Conservation (phyloP, 1,140 invertebrate species). For the Zaprionus camerounensis region DNA sequence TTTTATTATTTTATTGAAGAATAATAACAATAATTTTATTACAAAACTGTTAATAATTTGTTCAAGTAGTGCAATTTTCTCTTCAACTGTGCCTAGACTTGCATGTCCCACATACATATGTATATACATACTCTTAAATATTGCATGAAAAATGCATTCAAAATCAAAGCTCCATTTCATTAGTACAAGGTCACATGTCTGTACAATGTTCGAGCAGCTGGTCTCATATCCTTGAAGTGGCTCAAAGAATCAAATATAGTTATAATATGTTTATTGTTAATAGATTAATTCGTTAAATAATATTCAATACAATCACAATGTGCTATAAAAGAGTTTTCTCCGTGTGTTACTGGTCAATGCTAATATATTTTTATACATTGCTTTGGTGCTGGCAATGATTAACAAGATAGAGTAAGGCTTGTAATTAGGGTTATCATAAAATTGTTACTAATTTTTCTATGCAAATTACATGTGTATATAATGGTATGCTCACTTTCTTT, state of each 20-base stretch:
- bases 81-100: neutral
- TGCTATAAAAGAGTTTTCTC: too few relatives aligned
- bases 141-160: neutral
- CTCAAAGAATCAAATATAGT: neutral
- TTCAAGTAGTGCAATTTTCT: neutral
- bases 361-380: too few relatives aligned
- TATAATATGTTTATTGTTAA: neutral
- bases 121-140: neutral
- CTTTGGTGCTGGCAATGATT: too few relatives aligned
- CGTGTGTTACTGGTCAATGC: too few relatives aligned
- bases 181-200: neutral
- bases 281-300: too few relatives aligned
- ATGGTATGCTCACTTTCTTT: too few relatives aligned
- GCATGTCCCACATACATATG: neutral
- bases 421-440: too few relatives aligned
- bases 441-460: too few relatives aligned
- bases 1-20: neutral
- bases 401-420: too few relatives aligned
- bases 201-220: neutral
- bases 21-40: neutral
- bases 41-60: neutral
- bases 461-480: too few relatives aligned
- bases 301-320: too few relatives aligned
- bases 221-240: neutral
- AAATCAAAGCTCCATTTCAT: neutral